These are phyloP conservation scores for Scomber colias DNA, from an alignment of 2,113 vertebrate species.

Conservation along the genomic window DNA sequence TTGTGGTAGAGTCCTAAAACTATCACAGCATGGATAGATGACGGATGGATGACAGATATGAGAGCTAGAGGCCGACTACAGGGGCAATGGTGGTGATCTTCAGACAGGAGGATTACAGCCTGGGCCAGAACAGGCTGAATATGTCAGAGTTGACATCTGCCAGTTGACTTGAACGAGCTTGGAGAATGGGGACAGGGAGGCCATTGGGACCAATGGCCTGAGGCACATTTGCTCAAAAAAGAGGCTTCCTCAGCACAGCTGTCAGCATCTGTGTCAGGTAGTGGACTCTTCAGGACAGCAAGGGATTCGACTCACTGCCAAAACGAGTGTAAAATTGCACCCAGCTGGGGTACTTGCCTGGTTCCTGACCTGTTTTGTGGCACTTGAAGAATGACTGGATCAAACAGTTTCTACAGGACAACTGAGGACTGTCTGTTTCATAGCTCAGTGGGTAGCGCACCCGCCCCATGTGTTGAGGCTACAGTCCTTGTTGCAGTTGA, in stretches of 20 bases:
- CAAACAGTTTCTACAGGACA: too few relatives aligned
- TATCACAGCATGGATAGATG: background rate
- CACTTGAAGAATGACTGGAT: background rate
- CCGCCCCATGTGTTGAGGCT: too few relatives aligned
- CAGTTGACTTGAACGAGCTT: background rate
- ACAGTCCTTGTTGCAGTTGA: too few relatives aligned
- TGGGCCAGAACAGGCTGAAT: slow-evolving; percentile 8
- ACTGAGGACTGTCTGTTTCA: too few relatives aligned
- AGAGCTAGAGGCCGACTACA: slow-evolving; percentile 4
- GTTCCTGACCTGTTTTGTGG: background rate
- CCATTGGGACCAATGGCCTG: background rate
- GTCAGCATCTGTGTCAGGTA: slow-evolving; percentile 20
- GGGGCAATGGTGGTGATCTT: background rate
- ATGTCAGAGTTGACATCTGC: slow-evolving; percentile 26
- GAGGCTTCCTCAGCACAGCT: slow-evolving; percentile 13
- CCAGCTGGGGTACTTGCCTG: background rate
- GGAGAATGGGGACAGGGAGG: background rate
- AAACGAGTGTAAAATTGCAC: slow-evolving; percentile 4
- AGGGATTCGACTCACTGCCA: background rate
- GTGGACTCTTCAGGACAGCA: background rate
- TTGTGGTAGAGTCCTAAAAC: background rate
- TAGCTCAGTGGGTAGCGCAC: too few relatives aligned
- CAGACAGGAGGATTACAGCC: slow-evolving; percentile 14
- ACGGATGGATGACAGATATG: slow-evolving; percentile 14
- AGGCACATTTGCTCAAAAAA: background rate